Base-by-base conservation (phyloP, 2,797 vertebrate species). In the Synanceia verrucosa region DNA sequence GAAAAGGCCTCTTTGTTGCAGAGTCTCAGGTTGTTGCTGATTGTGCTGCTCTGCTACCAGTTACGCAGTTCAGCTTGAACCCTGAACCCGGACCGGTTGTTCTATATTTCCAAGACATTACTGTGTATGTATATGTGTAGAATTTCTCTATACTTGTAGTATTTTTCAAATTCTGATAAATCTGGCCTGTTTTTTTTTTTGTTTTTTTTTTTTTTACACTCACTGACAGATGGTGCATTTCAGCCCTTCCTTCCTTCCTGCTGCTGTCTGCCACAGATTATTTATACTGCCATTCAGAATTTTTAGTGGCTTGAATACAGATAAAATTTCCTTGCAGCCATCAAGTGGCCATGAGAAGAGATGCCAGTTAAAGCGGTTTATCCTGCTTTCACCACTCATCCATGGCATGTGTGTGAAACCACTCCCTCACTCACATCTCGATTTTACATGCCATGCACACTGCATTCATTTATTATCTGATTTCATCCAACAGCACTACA, bases 321-420 rank as follows among this genome's bases (percentile, higher is more conserved):
- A 36, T 34, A 1, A 6, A 16, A 39, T 48, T 67, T 62, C 50
- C 60, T 74, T 55, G n/a, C 6, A 71, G 37, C 1, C 60, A 66
- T 56, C 60, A 62, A 62, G 56, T 57, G 65, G 44, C 24, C 62
- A 64, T 57, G 26, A 57, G 18, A 71, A 52, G 48, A 82, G 68
- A 36, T 73, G 44, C 56, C 67, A 23, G 41, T 57, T 43, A 9
- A 77, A 47, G 18, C 28, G n/a, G 2, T 18, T 46, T 33, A 51
- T 19, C 26, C 37, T 37, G 33, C 47, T 65, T 68, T 72, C 11
- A 57, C 36, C 31, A 21, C 24, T 62, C 44, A 59, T 44, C 29
- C 24, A 23, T 57, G 24, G 19, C 7, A 46, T 52, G 47, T 28
- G 28, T 62, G 58, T 67, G 36, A 75, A 51, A 48, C 65, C 56